Evolutionary conservation across 1,140 invertebrate species (phyloP), one percentile per base, ranked within the genome.

Genomic region (Aphelinus certus): DNA sequence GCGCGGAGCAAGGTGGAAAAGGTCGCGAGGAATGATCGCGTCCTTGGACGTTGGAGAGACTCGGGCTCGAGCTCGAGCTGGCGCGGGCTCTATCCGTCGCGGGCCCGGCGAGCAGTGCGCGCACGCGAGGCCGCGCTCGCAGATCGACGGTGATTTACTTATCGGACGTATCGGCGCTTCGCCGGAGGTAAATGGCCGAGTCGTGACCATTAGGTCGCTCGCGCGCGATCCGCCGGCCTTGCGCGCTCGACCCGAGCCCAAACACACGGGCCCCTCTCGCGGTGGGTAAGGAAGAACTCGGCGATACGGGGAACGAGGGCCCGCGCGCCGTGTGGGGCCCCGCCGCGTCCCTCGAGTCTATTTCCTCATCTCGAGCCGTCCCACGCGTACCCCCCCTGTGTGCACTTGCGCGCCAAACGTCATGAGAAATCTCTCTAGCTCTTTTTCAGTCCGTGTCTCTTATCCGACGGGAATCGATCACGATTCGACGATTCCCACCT

Each of bases 191-290:
- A 88, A 88, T 87, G 85, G 86, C 83, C 82, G 82, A 87, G 84
- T 87, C 86, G 86, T 87, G 86, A 88, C 85, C 87, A 87, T 87
- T 87, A 69, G 67, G 43, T 10, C 47, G 90, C 93, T 93, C 86
- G 98, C 97, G 95, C 95, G 91, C 96, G 96, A 88, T 98, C 55
- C 69, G 68, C 70, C 75, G 51, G 72, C 78, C 79, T 80, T 80
- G 9, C 51, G 4, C 51, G 4, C 51, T 53, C 51, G 79, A 80
- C 77, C 79, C 80, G 75, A 78, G 26, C 75, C 67, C 71, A 71
- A 73, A 71, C 56, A 66, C 69, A 65, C 73, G 46, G 49, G 26
- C 26, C 26, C 26, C 26, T 26, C 26, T 26, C 26, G 58, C 69
- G 10, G 60, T 55, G 47, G 75, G 61, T 73, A 76, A 66, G 56